Base-by-base conservation (phyloP, 2,797 vertebrate genomes). In the Sebastes steindachneri region DNA sequence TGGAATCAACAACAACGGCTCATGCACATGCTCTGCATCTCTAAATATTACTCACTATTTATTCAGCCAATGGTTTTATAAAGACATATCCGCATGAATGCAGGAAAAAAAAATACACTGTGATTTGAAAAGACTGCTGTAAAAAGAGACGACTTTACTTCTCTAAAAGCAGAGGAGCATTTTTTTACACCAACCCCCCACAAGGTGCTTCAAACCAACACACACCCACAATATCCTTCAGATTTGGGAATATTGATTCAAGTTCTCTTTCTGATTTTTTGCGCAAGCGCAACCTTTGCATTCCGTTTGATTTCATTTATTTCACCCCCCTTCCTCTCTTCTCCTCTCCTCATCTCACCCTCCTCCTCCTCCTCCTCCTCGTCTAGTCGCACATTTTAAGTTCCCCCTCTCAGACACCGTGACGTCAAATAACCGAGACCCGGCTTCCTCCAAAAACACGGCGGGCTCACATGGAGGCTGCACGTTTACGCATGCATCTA, bases 381-480 rank as follows among this genome's bases (percentile, higher is more conserved):
- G 75, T 87, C 92, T 89, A 67, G 90, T 90, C 89, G 80, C 90
- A 91, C 83, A 89, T 87, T 92, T 92, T 88, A 92, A 90, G 89
- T 89, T 89, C 89, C 90, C 88, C 85, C 89, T 92, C 90, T 89
- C 93, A 92, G 85, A 93, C 90, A 86, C 76, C 4, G 90, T 96
- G 95, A 96, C 95, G 96, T 96, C 93, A 95, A 90, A 94, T 89
- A 90, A 86, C 92, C 85, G 93, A 94, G 94, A 95, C 91, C 86
- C 76, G 79, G 82, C 76, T 93, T 63, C 80, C 88, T 80, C 84
- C n/a, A 57, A 77, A 41, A 85, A 84, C 84, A 60, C 80, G 5
- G 68, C 87, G 80, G 62, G 76, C 83, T 80, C 83, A 83, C 88
- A 83, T 77, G 85, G 74, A 87, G 86, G 75, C 74, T 59, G 75